Conservation (phyloP, 2,113 vertebrate genomes). For the Blennius ocellaris region DNA sequence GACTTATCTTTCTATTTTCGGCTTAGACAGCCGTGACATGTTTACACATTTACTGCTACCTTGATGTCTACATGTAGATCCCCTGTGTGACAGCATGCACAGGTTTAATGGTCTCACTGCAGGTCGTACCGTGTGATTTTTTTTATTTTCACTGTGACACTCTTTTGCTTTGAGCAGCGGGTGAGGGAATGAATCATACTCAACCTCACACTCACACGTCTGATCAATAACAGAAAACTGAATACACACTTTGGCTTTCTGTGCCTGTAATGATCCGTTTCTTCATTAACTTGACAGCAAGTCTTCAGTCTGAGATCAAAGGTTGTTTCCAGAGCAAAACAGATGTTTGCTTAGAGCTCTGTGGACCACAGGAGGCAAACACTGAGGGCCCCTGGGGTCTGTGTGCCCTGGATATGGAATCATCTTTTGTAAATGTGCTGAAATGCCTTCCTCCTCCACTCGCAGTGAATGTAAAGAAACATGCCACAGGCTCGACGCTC, state of each 20-base stretch:
- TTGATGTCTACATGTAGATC: neutral
- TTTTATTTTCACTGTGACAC: neutral
- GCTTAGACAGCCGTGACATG: too few relatives aligned
- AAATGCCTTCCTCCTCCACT: conserved; percentile 64
- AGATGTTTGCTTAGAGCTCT: conserved; percentile 67
- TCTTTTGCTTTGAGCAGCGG: conserved; percentile 4
- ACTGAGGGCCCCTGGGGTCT: conserved; percentile 48
- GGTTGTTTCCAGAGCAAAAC: conserved; percentile 69
- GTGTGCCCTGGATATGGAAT: conserved; percentile 68
- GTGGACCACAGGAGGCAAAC: conserved; percentile 53
- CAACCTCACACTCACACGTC: conserved; percentile 23
- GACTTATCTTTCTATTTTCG: too few relatives aligned
- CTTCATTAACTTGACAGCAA: conserved; percentile 55
- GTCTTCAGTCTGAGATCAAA: conserved; percentile 60
- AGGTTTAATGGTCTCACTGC: conserved; percentile 11
- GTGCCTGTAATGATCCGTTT: conserved; percentile 42
- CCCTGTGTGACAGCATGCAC: neutral
- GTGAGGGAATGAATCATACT: conserved; percentile 54
- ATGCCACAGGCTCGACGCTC: conserved; percentile 32
- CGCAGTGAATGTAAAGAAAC: conserved; percentile 42
- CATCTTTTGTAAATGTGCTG: conserved; percentile 67
- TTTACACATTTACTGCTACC: too few relatives aligned
- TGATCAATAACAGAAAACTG: conserved; percentile 50
- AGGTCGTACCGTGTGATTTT: conserved; percentile 8
- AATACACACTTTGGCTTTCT: conserved; percentile 26